Base-by-base conservation (phyloP, 2,888 invertebrate species). In the Tineola bisselliella region DNA sequence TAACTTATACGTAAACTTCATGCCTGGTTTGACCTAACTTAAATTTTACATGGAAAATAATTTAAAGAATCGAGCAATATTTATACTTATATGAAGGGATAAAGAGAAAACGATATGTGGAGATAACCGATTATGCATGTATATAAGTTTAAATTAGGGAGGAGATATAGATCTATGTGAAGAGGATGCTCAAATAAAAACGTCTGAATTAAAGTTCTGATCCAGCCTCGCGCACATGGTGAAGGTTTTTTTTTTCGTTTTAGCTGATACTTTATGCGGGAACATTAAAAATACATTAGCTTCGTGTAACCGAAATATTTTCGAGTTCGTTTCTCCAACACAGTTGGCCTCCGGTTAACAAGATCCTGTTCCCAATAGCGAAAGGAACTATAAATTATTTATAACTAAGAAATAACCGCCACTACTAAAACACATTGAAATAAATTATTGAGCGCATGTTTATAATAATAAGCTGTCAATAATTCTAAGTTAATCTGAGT, bases 231-330 rank as follows among this genome's bases (percentile, higher is more conserved):
- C 13, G 18, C 19, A 4, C 19, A 4, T 18, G 1, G 17, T 19
- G 11, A n/a, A n/a, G n/a, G n/a, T n/a, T 58, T 58, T 33, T 58
- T 4, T 25, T 33, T 58, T 13, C 58, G 31, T 33, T 33, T 30
- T 19, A 25, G 56, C 33, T 58, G 33, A 48, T 48, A 59, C 38
- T 59, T 59, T 48, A 48, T 60, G 48, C 31, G 48, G 18, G 61
- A 65, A 68, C 73, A 72, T 73, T 73, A 70, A 70, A 73, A 73
- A 71, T 69, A 68, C 72, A 71, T 73, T 72, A 69, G 70, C 65
- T 65, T 66, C 64, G 62, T 65, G 65, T 68, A 66, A 60, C 65
- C 25, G 60, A 60, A 48, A 60, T 33, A 58, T 58, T 58, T 58
- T 33, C 5, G 38, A 48, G n/a, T 13, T 48, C 17, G 48, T 13